phyloP scores from a whole-genome alignment of 2,888 invertebrate genomes.

The Eupithecia abbreviata region DNA sequence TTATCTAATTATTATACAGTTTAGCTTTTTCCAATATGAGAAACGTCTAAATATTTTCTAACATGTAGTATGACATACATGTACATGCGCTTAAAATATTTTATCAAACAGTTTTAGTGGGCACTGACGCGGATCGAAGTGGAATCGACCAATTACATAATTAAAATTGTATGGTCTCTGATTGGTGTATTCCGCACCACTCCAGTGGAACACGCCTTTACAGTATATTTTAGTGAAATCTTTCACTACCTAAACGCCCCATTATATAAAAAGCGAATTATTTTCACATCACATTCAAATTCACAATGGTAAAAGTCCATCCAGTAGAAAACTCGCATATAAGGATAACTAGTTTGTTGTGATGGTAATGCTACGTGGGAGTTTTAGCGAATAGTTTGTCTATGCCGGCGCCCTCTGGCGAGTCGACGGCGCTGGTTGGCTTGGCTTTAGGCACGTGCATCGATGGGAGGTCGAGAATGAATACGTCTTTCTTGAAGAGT shows the following conservation, averaged over 20 bases:
- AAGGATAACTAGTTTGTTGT: background rate
- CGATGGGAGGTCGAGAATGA: slow-evolving; percentile 92
- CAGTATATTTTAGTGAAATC: background rate
- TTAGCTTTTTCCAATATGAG: background rate
- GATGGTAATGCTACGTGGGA: slow-evolving; percentile 59
- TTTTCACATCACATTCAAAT: slow-evolving; percentile 6
- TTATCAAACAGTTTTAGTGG: background rate
- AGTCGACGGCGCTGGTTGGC: slow-evolving; percentile 67
- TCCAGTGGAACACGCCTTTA: background rate
- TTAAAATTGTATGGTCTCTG: background rate
- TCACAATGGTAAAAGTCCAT: slow-evolving; percentile 30
- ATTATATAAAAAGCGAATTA: slow-evolving; percentile 6
- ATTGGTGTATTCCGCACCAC: background rate
- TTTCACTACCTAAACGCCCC: slow-evolving; percentile 16
- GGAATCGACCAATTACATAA: background rate
- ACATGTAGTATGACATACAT: background rate
- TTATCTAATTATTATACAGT: slow-evolving; percentile 10
- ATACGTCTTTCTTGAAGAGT: slow-evolving; percentile 93
- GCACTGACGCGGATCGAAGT: background rate
- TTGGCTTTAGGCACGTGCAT: slow-evolving; percentile 75
- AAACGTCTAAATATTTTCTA: background rate
- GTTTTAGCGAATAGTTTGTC: slow-evolving; percentile 67
- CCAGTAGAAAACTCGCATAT: slow-evolving; percentile 19
- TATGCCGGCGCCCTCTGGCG: slow-evolving; percentile 65
- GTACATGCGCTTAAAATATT: background rate